Conservation (phyloP, 2,797 vertebrate genomes). For the Premnoplex brunnescens region DNA sequence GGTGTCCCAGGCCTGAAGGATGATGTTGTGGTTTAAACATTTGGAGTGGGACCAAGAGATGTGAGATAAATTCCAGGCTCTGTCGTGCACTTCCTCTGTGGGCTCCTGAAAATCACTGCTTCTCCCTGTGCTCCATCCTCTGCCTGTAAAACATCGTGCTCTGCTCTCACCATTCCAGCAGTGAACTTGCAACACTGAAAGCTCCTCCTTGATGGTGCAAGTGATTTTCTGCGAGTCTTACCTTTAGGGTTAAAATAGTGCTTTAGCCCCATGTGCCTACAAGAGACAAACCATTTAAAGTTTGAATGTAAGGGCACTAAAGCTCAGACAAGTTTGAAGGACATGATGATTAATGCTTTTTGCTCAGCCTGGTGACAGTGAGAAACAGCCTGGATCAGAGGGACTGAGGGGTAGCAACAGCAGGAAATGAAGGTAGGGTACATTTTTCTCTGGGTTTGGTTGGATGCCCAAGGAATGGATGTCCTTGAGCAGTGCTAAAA, state of each 20-base stretch:
- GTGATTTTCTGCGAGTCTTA: not conserved
- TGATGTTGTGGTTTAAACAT: constrained; percentile 24
- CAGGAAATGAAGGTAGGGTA: not conserved
- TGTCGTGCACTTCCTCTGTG: constrained; percentile 13
- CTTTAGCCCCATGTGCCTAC: not conserved
- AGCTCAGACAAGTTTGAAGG: not conserved
- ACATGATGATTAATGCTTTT: not conserved
- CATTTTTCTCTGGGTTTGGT: not conserved
- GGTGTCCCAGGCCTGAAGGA: constrained; percentile 3
- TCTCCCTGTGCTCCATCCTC: not conserved
- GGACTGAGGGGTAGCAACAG: not conserved
- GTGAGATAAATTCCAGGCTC: constrained; percentile 45
- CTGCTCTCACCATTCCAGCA: not conserved
- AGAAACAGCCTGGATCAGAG: not conserved
- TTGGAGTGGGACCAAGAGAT: constrained; percentile 42
- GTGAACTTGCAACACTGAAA: not conserved
- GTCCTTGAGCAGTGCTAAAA: not conserved
- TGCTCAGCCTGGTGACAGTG: not conserved
- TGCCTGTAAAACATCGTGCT: not conserved
- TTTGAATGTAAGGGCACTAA: not conserved
- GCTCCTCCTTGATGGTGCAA: not conserved
- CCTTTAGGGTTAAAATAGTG: not conserved
- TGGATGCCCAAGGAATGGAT: not conserved
- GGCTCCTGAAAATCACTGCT: not conserved
- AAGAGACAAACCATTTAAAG: not conserved